Evolutionary conservation across 2,888 invertebrate genomes (phyloP).

Genomic region (Philaethria dido): DNA sequence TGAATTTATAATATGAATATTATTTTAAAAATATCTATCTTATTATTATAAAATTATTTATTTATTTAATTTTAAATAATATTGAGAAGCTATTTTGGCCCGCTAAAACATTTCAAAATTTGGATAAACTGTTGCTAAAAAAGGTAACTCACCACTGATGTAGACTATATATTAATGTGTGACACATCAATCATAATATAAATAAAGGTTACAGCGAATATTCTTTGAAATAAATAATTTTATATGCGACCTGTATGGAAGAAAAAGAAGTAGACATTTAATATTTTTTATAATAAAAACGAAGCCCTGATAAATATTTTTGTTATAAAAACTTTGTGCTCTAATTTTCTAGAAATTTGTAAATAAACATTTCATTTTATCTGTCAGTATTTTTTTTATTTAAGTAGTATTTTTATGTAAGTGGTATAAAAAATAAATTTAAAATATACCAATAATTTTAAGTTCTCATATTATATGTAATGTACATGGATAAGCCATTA

Average conservation of each 20-base stretch:
- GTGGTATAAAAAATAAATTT: slow-evolving; percentile 20
- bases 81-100: no score
- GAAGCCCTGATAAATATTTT: not conserved
- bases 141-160: no score
- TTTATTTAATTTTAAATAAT: no score
- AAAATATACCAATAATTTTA: slow-evolving; percentile 9
- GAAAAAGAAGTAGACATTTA: not conserved
- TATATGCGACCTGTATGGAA: not conserved
- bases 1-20: no score
- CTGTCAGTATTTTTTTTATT: slow-evolving; percentile 36
- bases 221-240: not conserved
- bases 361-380: slow-evolving; percentile 36
- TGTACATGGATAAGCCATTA: not conserved
- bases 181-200: not conserved
- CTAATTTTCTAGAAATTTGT: slow-evolving; percentile 16
- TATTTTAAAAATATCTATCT: no score
- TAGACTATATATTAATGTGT: not conserved
- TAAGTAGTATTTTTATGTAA: no score
- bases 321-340: not conserved
- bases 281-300: not conserved
- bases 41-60: no score
- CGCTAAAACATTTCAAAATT: no score
- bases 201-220: not conserved
- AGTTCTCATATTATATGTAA: not conserved
- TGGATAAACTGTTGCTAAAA: no score